Conservation (phyloP, 1,140 invertebrate species). For the Campoletis sonorensis region DNA sequence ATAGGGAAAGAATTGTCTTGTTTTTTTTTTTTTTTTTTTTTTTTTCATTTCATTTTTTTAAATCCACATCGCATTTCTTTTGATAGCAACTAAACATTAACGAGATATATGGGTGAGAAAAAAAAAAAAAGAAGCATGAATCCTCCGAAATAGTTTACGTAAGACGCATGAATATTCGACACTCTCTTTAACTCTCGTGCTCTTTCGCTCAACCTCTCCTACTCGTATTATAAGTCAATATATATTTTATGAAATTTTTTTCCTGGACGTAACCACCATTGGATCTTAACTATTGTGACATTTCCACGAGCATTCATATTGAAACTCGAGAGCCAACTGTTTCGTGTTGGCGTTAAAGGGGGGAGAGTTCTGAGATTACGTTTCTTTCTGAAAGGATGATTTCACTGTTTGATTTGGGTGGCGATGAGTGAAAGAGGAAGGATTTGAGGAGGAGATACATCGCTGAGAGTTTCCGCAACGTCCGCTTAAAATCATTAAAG, state of each 20-base stretch:
- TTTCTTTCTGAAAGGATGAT: not conserved
- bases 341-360: too few relatives aligned
- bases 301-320: not conserved
- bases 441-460: not conserved
- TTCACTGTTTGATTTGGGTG: conserved; percentile 2
- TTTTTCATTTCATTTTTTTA: too few relatives aligned
- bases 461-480: not conserved
- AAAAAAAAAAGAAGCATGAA: not conserved
- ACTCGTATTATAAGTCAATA: not conserved
- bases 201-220: not conserved
- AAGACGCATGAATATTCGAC: not conserved
- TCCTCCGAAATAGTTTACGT: not conserved
- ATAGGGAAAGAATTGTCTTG: too few relatives aligned
- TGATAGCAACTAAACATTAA: too few relatives aligned
- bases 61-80: too few relatives aligned
- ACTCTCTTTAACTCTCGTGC: not conserved
- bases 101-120: too few relatives aligned
- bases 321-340: not conserved
- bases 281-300: not conserved
- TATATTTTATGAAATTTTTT: not conserved
- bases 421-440: not conserved
- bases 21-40: too few relatives aligned
- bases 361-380: not conserved
- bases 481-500: not conserved
- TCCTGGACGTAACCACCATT: not conserved